A percentile compares a stretch with the other conserved stretches of the same genome.
Conservation (phyloP, 2,797 vertebrate species). For the Hypotaenidia philippensis region DNA sequence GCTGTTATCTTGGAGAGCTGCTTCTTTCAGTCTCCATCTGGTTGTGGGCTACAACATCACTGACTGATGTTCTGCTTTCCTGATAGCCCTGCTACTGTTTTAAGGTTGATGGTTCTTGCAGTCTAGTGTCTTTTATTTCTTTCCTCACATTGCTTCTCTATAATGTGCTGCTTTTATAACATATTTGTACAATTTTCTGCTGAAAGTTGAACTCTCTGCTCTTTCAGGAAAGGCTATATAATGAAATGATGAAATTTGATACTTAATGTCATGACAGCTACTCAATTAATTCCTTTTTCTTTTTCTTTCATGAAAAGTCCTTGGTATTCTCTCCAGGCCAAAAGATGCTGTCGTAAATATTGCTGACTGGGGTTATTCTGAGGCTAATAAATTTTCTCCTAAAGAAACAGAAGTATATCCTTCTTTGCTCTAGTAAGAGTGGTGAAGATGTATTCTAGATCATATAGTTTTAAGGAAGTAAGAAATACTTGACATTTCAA, state of each 20-base stretch:
- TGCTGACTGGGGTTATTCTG: background rate
- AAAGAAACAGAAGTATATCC: background rate
- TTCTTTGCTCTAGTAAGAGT: background rate
- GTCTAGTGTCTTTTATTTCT: background rate
- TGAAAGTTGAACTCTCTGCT: background rate
- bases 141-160: background rate
- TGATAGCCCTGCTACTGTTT: background rate
- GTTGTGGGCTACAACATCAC: background rate
- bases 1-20: background rate
- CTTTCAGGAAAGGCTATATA: background rate
- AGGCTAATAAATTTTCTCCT: background rate
- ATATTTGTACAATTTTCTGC: background rate
- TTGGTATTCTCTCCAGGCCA: background rate
- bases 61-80: background rate
- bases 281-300: background rate
- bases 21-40: background rate
- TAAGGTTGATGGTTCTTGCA: background rate
- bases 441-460: background rate
- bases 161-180: background rate
- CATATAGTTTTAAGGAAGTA: background rate
- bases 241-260: background rate
- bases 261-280: background rate
- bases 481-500: background rate
- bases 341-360: background rate
- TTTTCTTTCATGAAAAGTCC: background rate